Percentiles rank a stretch among this genome's conserved stretches.
These are phyloP conservation scores for Tapera naevia DNA, from an alignment of 2,797 vertebrate genomes.

Conservation along the genomic window DNA sequence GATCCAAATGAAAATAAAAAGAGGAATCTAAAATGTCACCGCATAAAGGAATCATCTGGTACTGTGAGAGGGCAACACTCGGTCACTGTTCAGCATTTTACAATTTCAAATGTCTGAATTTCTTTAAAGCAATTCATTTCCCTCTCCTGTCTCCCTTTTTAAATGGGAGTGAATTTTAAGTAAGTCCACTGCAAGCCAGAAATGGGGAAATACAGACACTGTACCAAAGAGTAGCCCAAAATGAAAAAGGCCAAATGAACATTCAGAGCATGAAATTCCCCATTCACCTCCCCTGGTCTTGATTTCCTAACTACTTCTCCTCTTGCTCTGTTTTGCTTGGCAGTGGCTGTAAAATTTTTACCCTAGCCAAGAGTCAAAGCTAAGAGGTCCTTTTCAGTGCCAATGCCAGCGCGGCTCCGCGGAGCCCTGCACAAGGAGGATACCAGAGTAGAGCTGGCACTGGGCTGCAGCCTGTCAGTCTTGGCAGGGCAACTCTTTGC, in stretches of 20 bases:
- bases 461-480: not conserved
- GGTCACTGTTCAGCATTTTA: not conserved
- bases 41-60: not conserved
- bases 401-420: accelerated
- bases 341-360: not conserved
- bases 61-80: not conserved
- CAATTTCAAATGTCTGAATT: not conserved
- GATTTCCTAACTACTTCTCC: not conserved
- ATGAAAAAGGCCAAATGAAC: not conserved
- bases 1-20: conserved; percentile 4
- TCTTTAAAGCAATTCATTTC: not conserved
- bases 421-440: not conserved
- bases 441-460: not conserved
- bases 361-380: not conserved
- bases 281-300: not conserved
- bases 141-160: not conserved
- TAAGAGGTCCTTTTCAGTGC: not conserved
- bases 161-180: not conserved
- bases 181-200: accelerated
- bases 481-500: not conserved
- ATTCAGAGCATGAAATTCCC: not conserved
- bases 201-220: not conserved
- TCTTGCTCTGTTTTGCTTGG: not conserved
- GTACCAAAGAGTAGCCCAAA: not conserved
- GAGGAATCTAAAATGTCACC: not conserved